Evolutionary conservation across 2,113 vertebrate species (phyloP).

Genomic region (Recurvirostra avosetta): DNA sequence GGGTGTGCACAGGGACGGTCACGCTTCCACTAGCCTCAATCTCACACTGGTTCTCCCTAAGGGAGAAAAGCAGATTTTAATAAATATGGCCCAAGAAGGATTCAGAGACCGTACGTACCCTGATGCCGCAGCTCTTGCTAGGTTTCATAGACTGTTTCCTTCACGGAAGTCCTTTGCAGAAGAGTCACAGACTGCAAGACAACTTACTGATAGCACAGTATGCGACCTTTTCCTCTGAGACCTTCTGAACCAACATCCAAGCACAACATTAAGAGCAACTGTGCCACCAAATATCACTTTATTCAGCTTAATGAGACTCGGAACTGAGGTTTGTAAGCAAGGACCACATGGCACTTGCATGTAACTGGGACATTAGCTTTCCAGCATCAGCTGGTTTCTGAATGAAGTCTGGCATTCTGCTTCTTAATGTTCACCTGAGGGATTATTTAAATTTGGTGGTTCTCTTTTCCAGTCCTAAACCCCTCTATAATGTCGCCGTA

Average conservation of each 20-base stretch:
- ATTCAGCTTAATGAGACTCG: not conserved
- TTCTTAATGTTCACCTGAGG: not conserved
- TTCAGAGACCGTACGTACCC: accelerated
- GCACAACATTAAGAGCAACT: not conserved
- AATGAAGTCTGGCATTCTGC: not conserved
- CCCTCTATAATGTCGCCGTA: not conserved
- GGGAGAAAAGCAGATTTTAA: not conserved
- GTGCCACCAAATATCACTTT: not conserved
- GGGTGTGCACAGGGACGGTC: slow-evolving; percentile 61
- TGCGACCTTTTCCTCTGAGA: not conserved
- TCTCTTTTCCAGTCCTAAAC: not conserved
- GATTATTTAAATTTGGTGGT: not conserved
- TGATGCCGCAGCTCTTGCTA: accelerated
- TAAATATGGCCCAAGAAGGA: not conserved
- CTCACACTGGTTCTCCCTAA: slow-evolving; percentile 82
- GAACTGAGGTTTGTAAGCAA: not conserved
- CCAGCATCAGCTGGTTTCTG: not conserved
- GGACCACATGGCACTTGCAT: not conserved
- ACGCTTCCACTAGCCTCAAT: slow-evolving; percentile 66
- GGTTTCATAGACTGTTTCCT: not conserved
- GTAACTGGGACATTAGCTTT: not conserved
- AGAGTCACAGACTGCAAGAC: not conserved
- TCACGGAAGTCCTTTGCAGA: not conserved
- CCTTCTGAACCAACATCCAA: not conserved
- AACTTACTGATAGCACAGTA: not conserved